Percentiles rank a stretch among this genome's conserved stretches.
Conservation (phyloP, 2,797 vertebrate genomes). For the Vipera ursinii region DNA sequence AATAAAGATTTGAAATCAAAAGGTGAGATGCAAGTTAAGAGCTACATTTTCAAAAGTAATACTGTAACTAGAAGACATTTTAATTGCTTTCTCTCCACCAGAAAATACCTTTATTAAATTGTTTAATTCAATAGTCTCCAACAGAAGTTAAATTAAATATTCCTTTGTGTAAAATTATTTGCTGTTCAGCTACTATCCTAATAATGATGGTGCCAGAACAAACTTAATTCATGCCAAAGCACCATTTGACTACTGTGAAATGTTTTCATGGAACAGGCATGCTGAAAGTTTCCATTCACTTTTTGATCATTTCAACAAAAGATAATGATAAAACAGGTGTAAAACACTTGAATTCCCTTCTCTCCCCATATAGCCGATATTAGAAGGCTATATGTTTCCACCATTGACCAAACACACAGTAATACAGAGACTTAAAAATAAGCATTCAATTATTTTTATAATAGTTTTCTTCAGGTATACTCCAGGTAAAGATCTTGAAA, state of each 20-base stretch:
- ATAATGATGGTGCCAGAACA: not conserved
- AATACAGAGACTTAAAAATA: not conserved
- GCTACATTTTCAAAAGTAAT: conserved; percentile 4
- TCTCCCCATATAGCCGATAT: not conserved
- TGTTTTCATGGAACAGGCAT: not conserved
- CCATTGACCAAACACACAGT: not conserved
- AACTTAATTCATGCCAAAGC: conserved; percentile 1
- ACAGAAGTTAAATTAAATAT: conserved; percentile 33
- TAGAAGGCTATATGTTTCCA: not conserved
- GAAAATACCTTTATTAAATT: not conserved
- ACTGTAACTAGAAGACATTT: conserved; percentile 15
- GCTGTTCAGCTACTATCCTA: not conserved
- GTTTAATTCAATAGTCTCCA: not conserved
- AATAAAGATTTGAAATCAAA: conserved; percentile 21
- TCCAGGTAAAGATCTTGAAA: not conserved
- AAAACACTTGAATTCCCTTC: conserved; percentile 18
- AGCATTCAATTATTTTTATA: conserved; percentile 1
- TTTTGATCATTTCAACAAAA: conserved; percentile 2
- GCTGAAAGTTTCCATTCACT: not conserved
- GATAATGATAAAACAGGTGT: conserved; percentile 10
- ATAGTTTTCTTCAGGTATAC: conserved; percentile 40
- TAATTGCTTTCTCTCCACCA: conserved; percentile 24
- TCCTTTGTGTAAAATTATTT: conserved; percentile 43
- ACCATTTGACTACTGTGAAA: not conserved
- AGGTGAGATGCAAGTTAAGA: conserved; percentile 28